These are phyloP conservation scores for Emydura subglobosa DNA, from an alignment of 2,113 vertebrate species.

Conservation along the genomic window DNA sequence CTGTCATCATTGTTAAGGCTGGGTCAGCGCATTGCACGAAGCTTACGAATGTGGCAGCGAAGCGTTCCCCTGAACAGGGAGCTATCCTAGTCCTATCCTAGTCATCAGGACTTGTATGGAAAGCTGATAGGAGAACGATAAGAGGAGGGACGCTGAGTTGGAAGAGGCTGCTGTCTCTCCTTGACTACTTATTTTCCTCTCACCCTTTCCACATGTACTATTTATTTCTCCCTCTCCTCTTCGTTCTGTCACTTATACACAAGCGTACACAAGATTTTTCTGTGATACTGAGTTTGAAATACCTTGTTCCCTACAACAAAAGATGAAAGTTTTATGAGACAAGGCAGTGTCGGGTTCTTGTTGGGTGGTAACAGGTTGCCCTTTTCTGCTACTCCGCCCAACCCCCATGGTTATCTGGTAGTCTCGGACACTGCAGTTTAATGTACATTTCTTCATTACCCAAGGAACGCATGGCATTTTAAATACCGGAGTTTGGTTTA, in stretches of 20 bases:
- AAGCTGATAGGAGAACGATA: rapidly evolving
- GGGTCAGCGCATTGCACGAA: neutral
- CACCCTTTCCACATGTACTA: rapidly evolving
- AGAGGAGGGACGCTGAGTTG: rapidly evolving
- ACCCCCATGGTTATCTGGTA: neutral
- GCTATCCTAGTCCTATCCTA: rapidly evolving
- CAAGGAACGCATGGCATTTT: neutral
- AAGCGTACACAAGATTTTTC: neutral
- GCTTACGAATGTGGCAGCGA: rapidly evolving
- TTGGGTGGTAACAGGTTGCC: rapidly evolving
- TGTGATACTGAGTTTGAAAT: rapidly evolving
- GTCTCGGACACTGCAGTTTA: rapidly evolving
- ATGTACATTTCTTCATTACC: neutral
- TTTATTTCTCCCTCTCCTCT: neutral
- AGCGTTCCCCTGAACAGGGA: rapidly evolving
- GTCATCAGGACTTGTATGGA: rapidly evolving
- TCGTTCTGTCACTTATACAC: neutral
- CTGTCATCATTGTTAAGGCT: neutral
- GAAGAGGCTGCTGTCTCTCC: neutral
- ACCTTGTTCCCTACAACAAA: neutral
- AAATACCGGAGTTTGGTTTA: neutral
- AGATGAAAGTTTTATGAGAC: rapidly evolving
- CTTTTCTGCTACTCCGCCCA: too few relatives aligned
- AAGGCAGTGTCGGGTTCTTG: rapidly evolving
- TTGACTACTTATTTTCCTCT: neutral